A percentile compares a stretch with the other conserved stretches of the same genome.
Conservation (phyloP, 2,113 vertebrate genomes). For the Upupa epops region DNA sequence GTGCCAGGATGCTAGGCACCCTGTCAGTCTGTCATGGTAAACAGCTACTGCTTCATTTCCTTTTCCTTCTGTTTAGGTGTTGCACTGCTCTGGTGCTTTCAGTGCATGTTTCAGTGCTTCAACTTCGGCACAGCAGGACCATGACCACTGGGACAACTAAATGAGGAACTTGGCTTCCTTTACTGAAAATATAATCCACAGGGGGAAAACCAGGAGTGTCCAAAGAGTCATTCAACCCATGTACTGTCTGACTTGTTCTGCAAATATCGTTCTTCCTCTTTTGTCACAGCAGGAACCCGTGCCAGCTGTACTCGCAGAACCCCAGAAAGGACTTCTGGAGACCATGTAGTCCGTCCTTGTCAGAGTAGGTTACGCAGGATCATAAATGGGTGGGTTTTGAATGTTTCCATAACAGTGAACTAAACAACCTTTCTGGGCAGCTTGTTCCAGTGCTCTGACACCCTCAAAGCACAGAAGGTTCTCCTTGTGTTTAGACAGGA, state of each 20-base stretch:
- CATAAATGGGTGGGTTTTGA: no score
- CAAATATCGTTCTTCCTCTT: not conserved
- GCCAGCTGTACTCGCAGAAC: no score
- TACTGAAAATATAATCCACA: not conserved
- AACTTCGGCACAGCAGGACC: not conserved
- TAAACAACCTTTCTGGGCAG: no score
- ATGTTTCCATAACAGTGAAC: no score
- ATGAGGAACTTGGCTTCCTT: not conserved
- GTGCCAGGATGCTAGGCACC: not conserved
- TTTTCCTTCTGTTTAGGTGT: not conserved
- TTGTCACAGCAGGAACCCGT: not conserved
- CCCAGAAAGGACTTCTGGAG: no score
- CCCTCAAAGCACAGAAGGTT: no score
- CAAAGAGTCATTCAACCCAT: not conserved
- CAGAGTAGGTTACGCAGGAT: no score
- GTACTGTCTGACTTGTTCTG: not conserved
- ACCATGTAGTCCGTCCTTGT: no score
- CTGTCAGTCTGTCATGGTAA: constrained; percentile 4
- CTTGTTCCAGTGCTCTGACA: no score
- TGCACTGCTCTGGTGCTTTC: not conserved
- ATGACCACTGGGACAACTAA: not conserved
- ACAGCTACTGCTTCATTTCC: not conserved
- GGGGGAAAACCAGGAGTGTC: not conserved
- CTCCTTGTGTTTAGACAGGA: no score
- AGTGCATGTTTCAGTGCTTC: not conserved